These are phyloP conservation scores for Anas flavirostris DNA, from an alignment of 2,797 vertebrate species.

Conservation along the genomic window DNA sequence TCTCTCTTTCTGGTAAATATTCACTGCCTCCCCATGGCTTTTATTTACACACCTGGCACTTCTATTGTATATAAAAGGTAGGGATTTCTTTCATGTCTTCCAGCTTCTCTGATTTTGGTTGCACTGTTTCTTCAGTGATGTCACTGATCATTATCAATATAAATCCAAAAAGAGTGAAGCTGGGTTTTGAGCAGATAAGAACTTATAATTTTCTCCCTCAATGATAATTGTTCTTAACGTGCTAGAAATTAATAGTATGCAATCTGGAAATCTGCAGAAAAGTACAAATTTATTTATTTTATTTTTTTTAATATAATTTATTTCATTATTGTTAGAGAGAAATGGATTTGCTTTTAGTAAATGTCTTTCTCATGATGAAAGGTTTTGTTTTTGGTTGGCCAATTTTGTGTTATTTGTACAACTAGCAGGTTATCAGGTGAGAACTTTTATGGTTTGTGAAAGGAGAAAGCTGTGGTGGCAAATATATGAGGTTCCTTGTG, in stretches of 20 bases:
- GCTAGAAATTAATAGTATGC: neutral
- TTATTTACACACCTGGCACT: neutral
- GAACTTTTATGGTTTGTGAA: neutral
- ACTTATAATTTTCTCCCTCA: neutral
- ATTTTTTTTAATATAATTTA: neutral
- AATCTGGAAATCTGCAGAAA: neutral
- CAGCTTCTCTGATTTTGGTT: fast-evolving
- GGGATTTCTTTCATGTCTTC: neutral
- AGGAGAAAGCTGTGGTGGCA: neutral
- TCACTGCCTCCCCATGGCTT: neutral
- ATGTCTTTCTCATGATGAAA: neutral
- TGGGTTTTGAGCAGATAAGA: neutral
- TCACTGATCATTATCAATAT: neutral
- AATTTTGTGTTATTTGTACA: fast-evolving
- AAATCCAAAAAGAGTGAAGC: neutral
- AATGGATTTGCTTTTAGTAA: neutral
- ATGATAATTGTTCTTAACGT: neutral
- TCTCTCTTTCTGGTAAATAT: neutral
- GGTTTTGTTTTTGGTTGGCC: neutral
- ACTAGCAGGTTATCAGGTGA: neutral
- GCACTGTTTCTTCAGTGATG: neutral
- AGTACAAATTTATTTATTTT: neutral
- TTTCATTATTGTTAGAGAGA: neutral
- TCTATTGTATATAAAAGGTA: neutral
- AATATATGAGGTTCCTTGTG: neutral